Percentiles rank a stretch among this genome's conserved stretches.
Evolutionary conservation across 2,888 invertebrate species (phyloP).

Genomic region (Drosophila phalerata): DNA sequence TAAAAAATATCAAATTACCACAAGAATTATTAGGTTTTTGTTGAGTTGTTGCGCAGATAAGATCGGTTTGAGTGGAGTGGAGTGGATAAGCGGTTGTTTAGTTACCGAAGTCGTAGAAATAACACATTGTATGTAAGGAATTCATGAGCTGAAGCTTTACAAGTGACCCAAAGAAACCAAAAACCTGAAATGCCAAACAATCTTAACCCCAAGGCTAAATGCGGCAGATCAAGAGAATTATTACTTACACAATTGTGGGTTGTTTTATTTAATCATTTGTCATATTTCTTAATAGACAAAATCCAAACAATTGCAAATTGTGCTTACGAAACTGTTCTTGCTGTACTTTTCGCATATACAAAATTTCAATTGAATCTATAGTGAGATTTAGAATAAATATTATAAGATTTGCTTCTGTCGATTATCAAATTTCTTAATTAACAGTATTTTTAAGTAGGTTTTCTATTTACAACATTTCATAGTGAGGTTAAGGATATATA

Average conservation of each 20-base stretch:
- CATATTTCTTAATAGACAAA: neutral
- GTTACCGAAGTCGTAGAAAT: conserved; percentile 50
- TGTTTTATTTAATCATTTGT: conserved; percentile 7
- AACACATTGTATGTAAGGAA: conserved; percentile 12
- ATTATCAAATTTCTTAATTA: neutral
- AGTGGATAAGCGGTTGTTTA: conserved; percentile 30
- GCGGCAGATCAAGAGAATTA: neutral
- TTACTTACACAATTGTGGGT: neutral
- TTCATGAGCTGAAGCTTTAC: conserved; percentile 42
- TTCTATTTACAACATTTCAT: neutral
- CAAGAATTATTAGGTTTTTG: conserved; percentile 60
- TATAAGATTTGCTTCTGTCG: neutral
- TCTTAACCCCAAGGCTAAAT: conserved; percentile 6
- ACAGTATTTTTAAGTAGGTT: neutral
- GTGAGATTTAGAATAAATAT: neutral
- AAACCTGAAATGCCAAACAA: conserved; percentile 9
- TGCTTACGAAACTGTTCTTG: neutral
- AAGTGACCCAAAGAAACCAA: conserved; percentile 24
- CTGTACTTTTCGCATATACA: neutral
- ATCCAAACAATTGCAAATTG: conserved; percentile 1
- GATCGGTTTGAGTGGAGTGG: neutral
- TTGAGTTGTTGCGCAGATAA: neutral
- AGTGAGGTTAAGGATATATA: neutral
- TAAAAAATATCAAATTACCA: conserved; percentile 65
- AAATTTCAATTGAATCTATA: conserved; percentile 2